Evolutionary conservation across 2,113 vertebrate species (phyloP), one percentile per base, ranked within the genome.

Genomic region (Ceratotherium simum): DNA sequence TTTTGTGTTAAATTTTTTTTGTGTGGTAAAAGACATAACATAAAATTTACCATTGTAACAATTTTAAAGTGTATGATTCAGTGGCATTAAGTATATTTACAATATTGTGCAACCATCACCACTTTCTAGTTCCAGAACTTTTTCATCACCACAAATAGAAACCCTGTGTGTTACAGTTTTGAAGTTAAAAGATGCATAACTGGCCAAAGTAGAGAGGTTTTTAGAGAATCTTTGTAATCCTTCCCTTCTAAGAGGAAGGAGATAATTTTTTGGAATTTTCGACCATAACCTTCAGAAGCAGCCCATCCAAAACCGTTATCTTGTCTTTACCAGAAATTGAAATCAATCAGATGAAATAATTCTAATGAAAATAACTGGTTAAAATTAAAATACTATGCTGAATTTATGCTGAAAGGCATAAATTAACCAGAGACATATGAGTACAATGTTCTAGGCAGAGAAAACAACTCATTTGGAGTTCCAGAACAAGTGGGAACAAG

Each of bases 121-220:
- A 70, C 33, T 17, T 7, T 65, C 56, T 48, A 90, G 42, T 65
- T 62, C 51, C 12, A 86, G 67, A 78, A 81, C 7, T 25, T 96
- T 92, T 88, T 95, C 13, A 64, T 69, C 58, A 90, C 51, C 36
- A 60, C 36, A 89, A 79, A 83, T 8, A 33, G n/a, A 96, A 82
- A 70, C 6, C 23, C 36, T 29, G 3, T 31, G 36, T 60, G 12
- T 65, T 95, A 90, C 5, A 46, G 42, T 90, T 95, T 91, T 95
- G 78, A 94, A 67, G n/a, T 96, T 91, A 97, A 90, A 98, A 98
- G 54, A 65, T 95, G 2, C 5, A n/a, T 51, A 76, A 39, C n/a
- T 94, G 33, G 84, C 87, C 58, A 69, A 2, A 18, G 29, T 11
- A 84, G 56, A 81, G 54, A 90, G 23, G 18, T 48, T 94, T 94